Evolutionary conservation across 2,113 vertebrate species (phyloP), one percentile per base, ranked within the genome.

Genomic region (Hippocampus comes): DNA sequence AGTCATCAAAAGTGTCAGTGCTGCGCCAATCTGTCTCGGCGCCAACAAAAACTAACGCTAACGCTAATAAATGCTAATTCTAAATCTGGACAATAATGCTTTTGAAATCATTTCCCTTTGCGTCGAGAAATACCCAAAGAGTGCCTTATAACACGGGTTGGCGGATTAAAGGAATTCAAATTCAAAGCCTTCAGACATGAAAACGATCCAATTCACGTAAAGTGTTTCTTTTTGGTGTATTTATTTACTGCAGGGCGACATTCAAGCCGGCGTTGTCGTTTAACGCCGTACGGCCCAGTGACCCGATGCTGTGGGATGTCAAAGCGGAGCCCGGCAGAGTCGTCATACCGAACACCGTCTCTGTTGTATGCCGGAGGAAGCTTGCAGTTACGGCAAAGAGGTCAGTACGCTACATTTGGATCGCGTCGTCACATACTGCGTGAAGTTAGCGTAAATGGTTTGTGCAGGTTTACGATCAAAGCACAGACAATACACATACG

Each of bases 361-460:
- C 94, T 5, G 91, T 98, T 4, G 53, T 92, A 23, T 98, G 97
- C 73, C 92, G 88, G 70, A 95, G 91, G 89, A 96, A 89, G 78
- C 57, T 86, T 1, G 55, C 88, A 1, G 68, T 84, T 78, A 79
- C 88, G 0, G 89, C 85, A 2, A 91, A 87, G 90, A 93, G 93
- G 96, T 95, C 79, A 85, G 94, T 75, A 15, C 18, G 11, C 18
- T 10, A 38, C 34, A 11, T 63, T 41, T 38, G 18, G 2, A 63
- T 30, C 18, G 17, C 14, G 15, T 27, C 4, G 15, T 17, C 25
- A 34, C 11, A 12, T 43, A 43, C 9, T 34, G 4, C 30, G 4
- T 34, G 5, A 34, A 34, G 30, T 34, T 34, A 4, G 30, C 30
- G 30, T 34, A 5, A 34, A 34, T 0, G 5, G 30, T 34, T 34